phyloP scores from a whole-genome alignment of 2,888 invertebrate species.

The Xanthorhoe designata region DNA sequence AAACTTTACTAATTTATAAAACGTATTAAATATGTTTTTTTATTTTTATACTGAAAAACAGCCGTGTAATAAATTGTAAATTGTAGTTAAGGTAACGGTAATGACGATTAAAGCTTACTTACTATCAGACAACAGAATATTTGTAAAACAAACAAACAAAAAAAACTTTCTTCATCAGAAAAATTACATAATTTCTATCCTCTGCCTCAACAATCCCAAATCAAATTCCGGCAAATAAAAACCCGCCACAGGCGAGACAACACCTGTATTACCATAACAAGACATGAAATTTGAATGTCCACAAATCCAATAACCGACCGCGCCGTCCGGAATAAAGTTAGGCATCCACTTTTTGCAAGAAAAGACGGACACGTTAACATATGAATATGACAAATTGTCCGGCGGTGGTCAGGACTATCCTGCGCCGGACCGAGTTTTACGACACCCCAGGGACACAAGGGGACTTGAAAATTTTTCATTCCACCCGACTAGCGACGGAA shows the following conservation, averaged over 20 bases:
- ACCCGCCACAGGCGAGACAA: conserved; percentile 71
- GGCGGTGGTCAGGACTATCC: conserved; percentile 76
- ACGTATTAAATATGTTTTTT: too few relatives aligned
- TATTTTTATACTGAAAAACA: too few relatives aligned
- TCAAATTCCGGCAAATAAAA: conserved; percentile 44
- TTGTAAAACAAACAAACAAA: conserved; percentile 11
- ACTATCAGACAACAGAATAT: too few relatives aligned
- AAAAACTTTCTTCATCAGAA: background rate
- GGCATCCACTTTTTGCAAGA: conserved; percentile 83
- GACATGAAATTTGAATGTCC: conserved; percentile 84
- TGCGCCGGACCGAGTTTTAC: conserved; percentile 79
- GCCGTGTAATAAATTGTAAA: too few relatives aligned
- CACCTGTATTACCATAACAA: conserved; percentile 85
- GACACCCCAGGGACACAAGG: conserved; percentile 76
- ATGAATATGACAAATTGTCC: conserved; percentile 86
- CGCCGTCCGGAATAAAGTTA: conserved; percentile 77
- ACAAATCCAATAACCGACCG: conserved; percentile 78
- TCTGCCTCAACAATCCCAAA: conserved; percentile 41
- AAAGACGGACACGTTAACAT: conserved; percentile 85
- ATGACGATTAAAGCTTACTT: too few relatives aligned
- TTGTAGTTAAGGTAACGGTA: too few relatives aligned
- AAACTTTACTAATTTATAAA: too few relatives aligned
- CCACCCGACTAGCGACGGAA: conserved; percentile 72
- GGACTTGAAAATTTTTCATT: conserved; percentile 86
- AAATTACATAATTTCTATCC: background rate